phyloP scores from a whole-genome alignment of 2,797 vertebrate species.

The Myotis findleyi region DNA sequence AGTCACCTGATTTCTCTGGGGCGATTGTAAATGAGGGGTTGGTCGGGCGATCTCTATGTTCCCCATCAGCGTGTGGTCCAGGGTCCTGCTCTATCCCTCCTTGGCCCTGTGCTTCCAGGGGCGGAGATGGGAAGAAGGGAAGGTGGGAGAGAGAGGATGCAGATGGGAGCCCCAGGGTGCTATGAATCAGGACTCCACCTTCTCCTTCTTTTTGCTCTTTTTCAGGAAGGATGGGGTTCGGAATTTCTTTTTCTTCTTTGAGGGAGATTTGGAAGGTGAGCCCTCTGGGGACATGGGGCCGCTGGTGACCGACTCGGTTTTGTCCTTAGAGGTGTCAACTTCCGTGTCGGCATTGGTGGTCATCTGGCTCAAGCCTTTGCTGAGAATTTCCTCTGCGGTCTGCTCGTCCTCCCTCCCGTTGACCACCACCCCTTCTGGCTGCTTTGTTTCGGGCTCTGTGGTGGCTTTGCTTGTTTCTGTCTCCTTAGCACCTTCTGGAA shows the following conservation, averaged over 20 bases:
- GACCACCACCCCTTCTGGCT: slow-evolving; percentile 85
- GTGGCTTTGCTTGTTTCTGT: slow-evolving; percentile 45
- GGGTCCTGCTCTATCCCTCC: slow-evolving; percentile 49
- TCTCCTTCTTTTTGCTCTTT: slow-evolving; percentile 99
- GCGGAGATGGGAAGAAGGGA: slow-evolving; percentile 66
- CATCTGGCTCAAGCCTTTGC: slow-evolving; percentile 92
- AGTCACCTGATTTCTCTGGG: slow-evolving; percentile 67
- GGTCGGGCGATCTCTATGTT: neutral
- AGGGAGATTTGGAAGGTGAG: slow-evolving; percentile 97
- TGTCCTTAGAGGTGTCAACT: slow-evolving; percentile 85
- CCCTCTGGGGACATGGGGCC: slow-evolving; percentile 92
- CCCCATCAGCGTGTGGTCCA: slow-evolving; percentile 45
- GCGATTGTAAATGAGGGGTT: slow-evolving; percentile 24
- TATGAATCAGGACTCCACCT: slow-evolving; percentile 92
- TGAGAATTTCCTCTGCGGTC: slow-evolving; percentile 90
- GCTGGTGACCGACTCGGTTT: slow-evolving; percentile 86
- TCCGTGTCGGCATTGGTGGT: slow-evolving; percentile 89
- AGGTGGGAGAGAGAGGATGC: slow-evolving; percentile 8
- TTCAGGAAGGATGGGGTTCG: slow-evolving; percentile 98
- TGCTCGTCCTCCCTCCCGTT: slow-evolving; percentile 93
- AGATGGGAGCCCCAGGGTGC: neutral
- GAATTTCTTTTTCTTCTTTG: slow-evolving; percentile 99
- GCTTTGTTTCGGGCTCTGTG: slow-evolving; percentile 29
- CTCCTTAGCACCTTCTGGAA: slow-evolving; percentile 81
- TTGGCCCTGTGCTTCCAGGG: slow-evolving; percentile 66